Base-by-base conservation (phyloP, 2,888 invertebrate genomes). In the Polyploca ridens region DNA sequence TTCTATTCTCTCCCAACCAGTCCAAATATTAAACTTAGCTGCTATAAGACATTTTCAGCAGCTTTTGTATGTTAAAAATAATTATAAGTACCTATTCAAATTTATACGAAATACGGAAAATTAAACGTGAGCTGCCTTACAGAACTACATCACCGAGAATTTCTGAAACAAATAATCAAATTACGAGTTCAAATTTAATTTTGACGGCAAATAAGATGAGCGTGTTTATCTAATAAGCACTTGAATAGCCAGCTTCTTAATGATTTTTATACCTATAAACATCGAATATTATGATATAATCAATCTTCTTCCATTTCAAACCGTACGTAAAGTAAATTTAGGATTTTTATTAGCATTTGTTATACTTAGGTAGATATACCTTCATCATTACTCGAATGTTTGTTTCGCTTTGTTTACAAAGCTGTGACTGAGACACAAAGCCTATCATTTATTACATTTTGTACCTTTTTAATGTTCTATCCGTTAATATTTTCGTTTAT, bases 391-490 rank as follows among this genome's bases (percentile, higher is more conserved):
- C 70, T 67, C 65, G 70, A 70, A 66, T 70, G 63, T 67, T 73
- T 70, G 33, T 69, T 74, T 71, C 65, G 46, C 71, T 76, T 73
- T 79, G 73, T 78, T 77, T 76, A 71, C 67, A 73, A 77, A 71
- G 69, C 71, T 71, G 67, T 69, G 72, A 71, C 69, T 67, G 68
- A 72, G 68, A 64, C 66, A 72, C 72, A 81, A 77, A 79, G 72
- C 62, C 64, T 71, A 41, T 65, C 67, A 58, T 66, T 73, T 74
- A 71, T 71, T 72, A 74, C 73, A 67, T 76, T 54, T 76, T 75
- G 73, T 75, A 62, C 71, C 68, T 74, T 66, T 67, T 70, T 71
- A 66, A 68, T 69, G 69, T 73, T 74, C 67, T 73, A 76, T 75
- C 69, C 69, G 67, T 72, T 75, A 70, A 71, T 75, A 74, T 77